phyloP scores from a whole-genome alignment of 1,140 invertebrate genomes.

The Nasonia giraulti region DNA sequence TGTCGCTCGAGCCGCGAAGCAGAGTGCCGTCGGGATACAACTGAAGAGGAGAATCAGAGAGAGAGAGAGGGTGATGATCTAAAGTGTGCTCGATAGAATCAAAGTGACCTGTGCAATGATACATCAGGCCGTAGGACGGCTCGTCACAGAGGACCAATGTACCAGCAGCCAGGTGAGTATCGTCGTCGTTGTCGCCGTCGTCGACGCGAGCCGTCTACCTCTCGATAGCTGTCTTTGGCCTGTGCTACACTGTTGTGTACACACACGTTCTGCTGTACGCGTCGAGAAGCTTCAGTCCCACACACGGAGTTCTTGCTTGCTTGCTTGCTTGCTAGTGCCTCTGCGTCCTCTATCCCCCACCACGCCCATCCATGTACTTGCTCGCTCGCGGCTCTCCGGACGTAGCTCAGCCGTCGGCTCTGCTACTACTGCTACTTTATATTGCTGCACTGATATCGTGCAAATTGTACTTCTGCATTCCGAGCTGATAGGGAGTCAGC shows the following conservation, averaged over 20 bases:
- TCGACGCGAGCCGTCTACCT: constrained; percentile 33
- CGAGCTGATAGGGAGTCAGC: background rate
- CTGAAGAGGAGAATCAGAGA: background rate
- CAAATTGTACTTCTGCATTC: constrained; percentile 34
- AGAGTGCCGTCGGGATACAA: background rate
- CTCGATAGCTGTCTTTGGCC: background rate
- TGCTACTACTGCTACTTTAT: constrained; percentile 5
- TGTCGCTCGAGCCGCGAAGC: background rate
- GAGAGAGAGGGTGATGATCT: constrained; percentile 26
- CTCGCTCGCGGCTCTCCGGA: background rate
- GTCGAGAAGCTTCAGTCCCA: constrained; percentile 5
- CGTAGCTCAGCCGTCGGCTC: background rate
- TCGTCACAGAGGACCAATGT: constrained; percentile 69
- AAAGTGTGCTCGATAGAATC: constrained; percentile 39
- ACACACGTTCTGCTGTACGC: background rate
- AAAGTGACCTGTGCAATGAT: constrained; percentile 69
- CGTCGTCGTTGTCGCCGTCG: constrained; percentile 53
- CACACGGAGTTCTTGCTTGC: background rate
- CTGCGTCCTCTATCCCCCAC: constrained; percentile 51
- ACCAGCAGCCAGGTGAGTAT: constrained; percentile 70
- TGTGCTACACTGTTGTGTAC: background rate
- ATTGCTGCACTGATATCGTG: constrained; percentile 22
- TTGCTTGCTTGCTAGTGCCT: background rate
- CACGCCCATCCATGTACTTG: constrained; percentile 56
- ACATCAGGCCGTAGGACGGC: constrained; percentile 58